Evolutionary conservation across 2,888 invertebrate genomes (phyloP), one percentile per base, ranked within the genome.

Genomic region (Desoria tigrina): DNA sequence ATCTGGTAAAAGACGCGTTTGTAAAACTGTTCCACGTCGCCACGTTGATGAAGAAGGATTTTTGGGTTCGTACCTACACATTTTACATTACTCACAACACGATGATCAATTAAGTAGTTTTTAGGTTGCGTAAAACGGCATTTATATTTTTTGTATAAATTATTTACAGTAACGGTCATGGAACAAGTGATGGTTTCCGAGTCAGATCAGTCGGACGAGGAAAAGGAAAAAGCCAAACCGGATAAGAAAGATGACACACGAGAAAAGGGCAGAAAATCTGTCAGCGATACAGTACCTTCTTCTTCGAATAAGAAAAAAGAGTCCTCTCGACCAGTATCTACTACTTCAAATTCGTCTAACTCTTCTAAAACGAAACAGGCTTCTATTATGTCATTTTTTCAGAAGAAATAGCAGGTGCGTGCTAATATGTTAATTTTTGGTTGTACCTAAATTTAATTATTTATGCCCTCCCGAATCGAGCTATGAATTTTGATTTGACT

Each of bases 11-110:
- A 71, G 55, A 42, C 67, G 72, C 18, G 73, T 72, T 9, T 55
- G 61, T 4, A 77, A 75, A 60, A 60, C 63, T 16, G 61, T 74
- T n/a, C 63, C 72, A 0, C 70, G 80, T 62, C 80, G 79, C 1
- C 80, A 78, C 49, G 77, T 79, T 66, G 79, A 79, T 67, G 78
- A 79, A 18, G 79, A 80, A 39, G 80, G 80, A 14, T 80, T 77
- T 74, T 75, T 80, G 73, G 79, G 80, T 79, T n/a, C n/a, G n/a
- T n/a, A n/a, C n/a, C n/a, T n/a, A n/a, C n/a, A 75, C n/a, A 45
- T 4, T 45, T 21, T 18, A n/a, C n/a, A n/a, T n/a, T n/a, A n/a
- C n/a, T n/a, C n/a, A n/a, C n/a, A n/a, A n/a, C n/a, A n/a, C n/a
- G n/a, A n/a, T n/a, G n/a, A n/a, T n/a, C n/a, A n/a, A n/a, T n/a